Base-by-base conservation (phyloP, 1,140 invertebrate genomes). In the Eriosoma lanigerum region DNA sequence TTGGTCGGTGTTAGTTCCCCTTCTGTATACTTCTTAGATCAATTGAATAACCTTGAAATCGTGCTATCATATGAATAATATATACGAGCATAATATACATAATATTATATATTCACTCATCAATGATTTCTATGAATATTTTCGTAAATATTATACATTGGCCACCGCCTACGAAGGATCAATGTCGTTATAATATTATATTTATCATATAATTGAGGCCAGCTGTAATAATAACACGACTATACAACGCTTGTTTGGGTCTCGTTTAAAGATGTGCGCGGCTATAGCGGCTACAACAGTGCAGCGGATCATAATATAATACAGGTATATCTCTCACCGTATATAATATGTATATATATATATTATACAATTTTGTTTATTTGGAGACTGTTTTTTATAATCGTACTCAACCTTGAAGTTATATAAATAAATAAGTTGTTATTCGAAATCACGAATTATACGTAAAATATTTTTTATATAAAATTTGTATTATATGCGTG, bases 21-120 rank as follows among this genome's bases (percentile, higher is more conserved):
- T 68, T 1, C n/a, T 62, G 15, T 46, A 24, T 8, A 46, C 4
- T 46, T 68, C 38, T 1, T 46, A 21, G 44, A 72, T 72, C 68
- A 72, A 72, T 72, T 29, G 52, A 50, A 46, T 52, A 72, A 72
- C 68, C 68, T 72, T 52, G 68, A 3, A 52, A 48, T 68, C 21
- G 24, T 8, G 32, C 38, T 46, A 46, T 68, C 6, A 46, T 10
- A 48, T 24, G 46, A 9, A 21, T 48, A 68, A 15, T 24, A 19
- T 54, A 19, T n/a, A n/a, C 19, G 8, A 2, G 15, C 13, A n/a
- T n/a, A 54, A n/a, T 54, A 54, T 54, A 54, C 1, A n/a, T n/a
- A n/a, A 19, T 54, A 44, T 29, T 60, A 70, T 19, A n/a, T 29
- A 50, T 24, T 26, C 17, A 29, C 19, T 52, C 48, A 29, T 29